Base-by-base conservation (phyloP, 2,888 invertebrate genomes). In the Auanema freiburgensis region DNA sequence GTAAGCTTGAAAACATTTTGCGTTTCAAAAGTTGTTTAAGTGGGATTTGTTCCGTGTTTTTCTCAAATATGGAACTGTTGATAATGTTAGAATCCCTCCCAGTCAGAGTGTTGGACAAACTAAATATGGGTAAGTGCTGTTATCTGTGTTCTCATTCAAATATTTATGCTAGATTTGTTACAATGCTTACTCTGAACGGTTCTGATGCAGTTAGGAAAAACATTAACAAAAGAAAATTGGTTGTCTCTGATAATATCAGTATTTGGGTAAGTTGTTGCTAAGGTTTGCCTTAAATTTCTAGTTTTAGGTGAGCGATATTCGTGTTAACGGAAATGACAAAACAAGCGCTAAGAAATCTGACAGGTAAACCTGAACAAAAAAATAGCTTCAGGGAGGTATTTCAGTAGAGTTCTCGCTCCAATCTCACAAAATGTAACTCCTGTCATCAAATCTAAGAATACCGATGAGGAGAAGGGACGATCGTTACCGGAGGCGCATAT, bases 11-110 rank as follows among this genome's bases (percentile, higher is more conserved):
- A 53, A 12, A 11, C n/a, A 14, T 23, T 41, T 14, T 54, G 2
- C 21, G 1, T 44, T 23, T 21, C 11, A 16, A 24, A 33, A 8
- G 21, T 41, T 4, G 18, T 46, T 60, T 44, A 18, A 60, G 60
- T 60, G 60, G 60, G 55, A 16, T 16, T n/a, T 60, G 11, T 60
- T 60, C 40, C 43, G 51, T 21, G 40, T 60, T 24, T 60, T 60
- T 49, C 33, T 49, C 23, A 16, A 21, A n/a, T 60, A 25, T 23
- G 60, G 60, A n/a, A 2, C 46, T 6, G 54, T 60, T 10, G 54
- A 60, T 14, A 54, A 54, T 25, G 54, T 60, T n/a, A 53, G 60
- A 11, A 42, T 60, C 25, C 60, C 60, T n/a, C 16, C 25, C 2
- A 43, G 25, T 43, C 60, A 60, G 33, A 33, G 16, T 10, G 12